phyloP scores from a whole-genome alignment of 2,113 vertebrate genomes.

The Notarius lentiginosus region DNA sequence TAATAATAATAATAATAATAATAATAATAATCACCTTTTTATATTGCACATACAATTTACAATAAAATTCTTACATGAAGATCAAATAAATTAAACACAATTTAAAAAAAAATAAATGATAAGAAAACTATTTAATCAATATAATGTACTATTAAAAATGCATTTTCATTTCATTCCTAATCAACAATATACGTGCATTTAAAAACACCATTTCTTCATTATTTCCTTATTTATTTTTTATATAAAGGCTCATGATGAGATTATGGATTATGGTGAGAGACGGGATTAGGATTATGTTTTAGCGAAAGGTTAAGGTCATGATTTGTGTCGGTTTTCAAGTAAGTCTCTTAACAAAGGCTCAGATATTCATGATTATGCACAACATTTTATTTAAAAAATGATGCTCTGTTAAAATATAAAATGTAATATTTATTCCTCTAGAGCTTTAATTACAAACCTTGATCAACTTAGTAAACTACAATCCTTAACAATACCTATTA shows the following conservation, averaged over 20 bases:
- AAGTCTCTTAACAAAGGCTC: background rate
- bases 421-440: background rate
- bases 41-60: background rate
- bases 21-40: background rate
- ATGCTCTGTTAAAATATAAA: background rate
- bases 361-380: background rate
- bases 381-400: background rate
- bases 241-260: background rate
- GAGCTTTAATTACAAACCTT: background rate
- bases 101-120: background rate
- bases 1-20: background rate
- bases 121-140: background rate
- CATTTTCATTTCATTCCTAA: background rate
- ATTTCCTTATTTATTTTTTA: background rate
- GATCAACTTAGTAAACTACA: background rate
- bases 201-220: background rate
- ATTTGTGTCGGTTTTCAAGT: background rate
- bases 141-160: background rate
- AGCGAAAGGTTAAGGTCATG: slow-evolving; percentile 10
- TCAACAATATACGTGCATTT: background rate
- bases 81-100: too few relatives aligned
- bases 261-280: background rate
- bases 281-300: slow-evolving; percentile 20
- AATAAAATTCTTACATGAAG: background rate
- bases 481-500: background rate